Conservation (phyloP, 2,888 invertebrate species). For the Mythimna vitellina region DNA sequence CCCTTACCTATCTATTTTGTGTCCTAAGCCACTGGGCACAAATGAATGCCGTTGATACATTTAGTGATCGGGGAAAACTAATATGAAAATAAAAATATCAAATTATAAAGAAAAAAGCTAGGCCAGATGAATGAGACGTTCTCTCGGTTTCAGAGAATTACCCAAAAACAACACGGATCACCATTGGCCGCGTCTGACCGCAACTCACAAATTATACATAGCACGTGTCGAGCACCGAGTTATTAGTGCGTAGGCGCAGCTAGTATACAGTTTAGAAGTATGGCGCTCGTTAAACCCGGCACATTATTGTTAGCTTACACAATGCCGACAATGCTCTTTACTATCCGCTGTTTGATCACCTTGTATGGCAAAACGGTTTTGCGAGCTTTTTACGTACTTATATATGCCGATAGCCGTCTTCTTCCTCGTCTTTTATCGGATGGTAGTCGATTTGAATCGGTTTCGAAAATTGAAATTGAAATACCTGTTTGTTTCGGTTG, state of each 20-base stretch:
- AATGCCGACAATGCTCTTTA: slow-evolving; percentile 36
- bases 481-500: too few species aligned
- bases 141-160: too few species aligned
- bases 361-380: slow-evolving; percentile 40
- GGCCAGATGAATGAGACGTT: too few species aligned
- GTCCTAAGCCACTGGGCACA: too few species aligned
- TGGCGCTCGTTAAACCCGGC: slow-evolving; percentile 44
- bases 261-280: slow-evolving; percentile 30
- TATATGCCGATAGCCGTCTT: slow-evolving; percentile 12
- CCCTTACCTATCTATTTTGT: too few species aligned
- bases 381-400: slow-evolving; percentile 7
- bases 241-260: slow-evolving; percentile 40
- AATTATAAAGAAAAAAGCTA: too few species aligned
- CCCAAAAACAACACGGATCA: not conserved
- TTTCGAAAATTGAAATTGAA: too few species aligned
- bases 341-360: slow-evolving; percentile 25
- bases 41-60: too few species aligned
- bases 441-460: slow-evolving; percentile 4
- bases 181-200: not conserved
- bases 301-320: slow-evolving; percentile 52
- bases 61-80: too few species aligned
- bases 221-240: slow-evolving; percentile 20
- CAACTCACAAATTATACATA: slow-evolving; percentile 10
- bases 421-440: slow-evolving; percentile 2
- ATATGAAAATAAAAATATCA: too few species aligned